Percentiles rank a stretch among this genome's conserved stretches.
phyloP scores from a whole-genome alignment of 1,140 invertebrate genomes.

The Leguminivora glycinivorella region DNA sequence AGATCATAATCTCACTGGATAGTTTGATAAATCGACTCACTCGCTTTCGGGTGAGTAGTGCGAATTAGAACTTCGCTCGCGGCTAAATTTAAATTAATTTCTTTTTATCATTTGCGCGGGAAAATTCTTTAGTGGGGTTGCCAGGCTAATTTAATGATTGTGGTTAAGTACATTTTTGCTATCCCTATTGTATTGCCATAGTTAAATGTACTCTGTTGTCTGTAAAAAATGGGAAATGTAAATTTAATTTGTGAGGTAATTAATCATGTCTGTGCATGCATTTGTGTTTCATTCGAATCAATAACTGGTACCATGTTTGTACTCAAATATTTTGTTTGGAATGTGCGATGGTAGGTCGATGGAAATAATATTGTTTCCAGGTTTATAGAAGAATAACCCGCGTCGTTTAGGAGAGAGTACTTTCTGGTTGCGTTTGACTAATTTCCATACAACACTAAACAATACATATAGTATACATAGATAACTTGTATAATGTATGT shows the following conservation, averaged over 20 bases:
- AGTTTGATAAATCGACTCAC: neutral
- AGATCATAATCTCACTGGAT: neutral
- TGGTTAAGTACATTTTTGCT: slow-evolving; percentile 8
- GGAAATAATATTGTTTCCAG: neutral
- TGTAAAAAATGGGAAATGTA: neutral
- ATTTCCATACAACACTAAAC: too few relatives aligned
- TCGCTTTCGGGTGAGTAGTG: neutral
- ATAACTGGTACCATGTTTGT: neutral
- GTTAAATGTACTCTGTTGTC: neutral
- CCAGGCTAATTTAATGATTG: slow-evolving; percentile 17
- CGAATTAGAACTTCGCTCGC: slow-evolving; percentile 35
- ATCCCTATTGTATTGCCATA: neutral
- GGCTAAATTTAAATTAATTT: slow-evolving; percentile 64
- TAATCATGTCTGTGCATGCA: slow-evolving; percentile 1
- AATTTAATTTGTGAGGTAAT: neutral
- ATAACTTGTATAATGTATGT: too few relatives aligned
- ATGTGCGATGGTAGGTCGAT: neutral
- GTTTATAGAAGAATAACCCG: too few relatives aligned
- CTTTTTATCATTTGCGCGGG: slow-evolving; percentile 59
- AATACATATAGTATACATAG: too few relatives aligned
- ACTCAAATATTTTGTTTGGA: neutral
- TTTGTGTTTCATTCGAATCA: neutral
- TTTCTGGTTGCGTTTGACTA: too few relatives aligned
- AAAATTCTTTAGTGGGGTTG: slow-evolving; percentile 39
- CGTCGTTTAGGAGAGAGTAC: too few relatives aligned